phyloP scores from a whole-genome alignment of 2,797 vertebrate species.

The Pipistrellus pygmaeus region DNA sequence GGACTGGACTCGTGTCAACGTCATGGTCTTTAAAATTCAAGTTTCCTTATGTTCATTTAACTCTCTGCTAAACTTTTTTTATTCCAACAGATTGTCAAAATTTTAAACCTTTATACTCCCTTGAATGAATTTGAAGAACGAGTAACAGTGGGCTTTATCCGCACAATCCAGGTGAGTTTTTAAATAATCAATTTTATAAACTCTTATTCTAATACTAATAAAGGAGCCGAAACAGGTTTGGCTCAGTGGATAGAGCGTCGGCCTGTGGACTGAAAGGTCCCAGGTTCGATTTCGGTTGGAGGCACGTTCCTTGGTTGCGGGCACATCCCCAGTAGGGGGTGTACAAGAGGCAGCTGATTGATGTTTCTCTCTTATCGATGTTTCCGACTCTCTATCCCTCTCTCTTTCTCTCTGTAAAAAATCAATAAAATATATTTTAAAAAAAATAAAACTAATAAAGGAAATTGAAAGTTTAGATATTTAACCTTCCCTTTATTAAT shows the following conservation, averaged over 20 bases:
- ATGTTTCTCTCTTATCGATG: too few species aligned
- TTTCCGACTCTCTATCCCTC: too few species aligned
- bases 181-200: conserved; percentile 34
- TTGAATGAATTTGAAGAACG: conserved; percentile 98
- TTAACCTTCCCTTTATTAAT: conserved; percentile 39
- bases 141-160: conserved; percentile 96
- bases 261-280: too few species aligned
- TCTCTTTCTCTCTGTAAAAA: too few species aligned
- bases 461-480: background rate
- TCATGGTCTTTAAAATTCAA: background rate
- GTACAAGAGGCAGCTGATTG: too few species aligned
- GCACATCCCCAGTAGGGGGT: too few species aligned
- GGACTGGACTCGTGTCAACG: background rate
- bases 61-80: conserved; percentile 66
- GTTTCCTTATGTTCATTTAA: background rate
- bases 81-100: conserved; percentile 95
- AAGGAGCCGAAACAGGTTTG: background rate
- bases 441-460: background rate
- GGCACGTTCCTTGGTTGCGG: too few species aligned
- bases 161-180: conserved; percentile 94
- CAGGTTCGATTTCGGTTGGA: too few species aligned
- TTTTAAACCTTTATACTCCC: conserved; percentile 97
- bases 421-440: too few species aligned
- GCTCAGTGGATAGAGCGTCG: too few species aligned
- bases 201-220: background rate